These are phyloP conservation scores for Platygyra sinensis DNA, from an alignment of 64 coral and sea anemone species.

Conservation along the genomic window DNA sequence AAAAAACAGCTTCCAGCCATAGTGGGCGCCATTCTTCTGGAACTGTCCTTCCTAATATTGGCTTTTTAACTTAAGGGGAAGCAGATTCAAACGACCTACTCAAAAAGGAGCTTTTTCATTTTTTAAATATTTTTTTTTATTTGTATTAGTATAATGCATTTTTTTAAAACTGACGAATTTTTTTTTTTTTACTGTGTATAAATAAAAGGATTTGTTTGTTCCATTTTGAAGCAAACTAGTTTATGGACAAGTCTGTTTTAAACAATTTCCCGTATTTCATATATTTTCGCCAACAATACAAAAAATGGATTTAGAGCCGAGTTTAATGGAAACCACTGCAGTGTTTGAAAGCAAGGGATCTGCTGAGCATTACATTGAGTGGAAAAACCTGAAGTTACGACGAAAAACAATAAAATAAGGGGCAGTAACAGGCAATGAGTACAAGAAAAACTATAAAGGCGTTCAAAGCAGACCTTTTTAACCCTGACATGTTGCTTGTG, in stretches of 20 bases:
- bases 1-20: too few species aligned
- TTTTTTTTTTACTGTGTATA: too few species aligned
- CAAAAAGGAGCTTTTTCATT: too few species aligned
- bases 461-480: neutral
- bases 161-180: too few species aligned
- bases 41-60: too few species aligned
- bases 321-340: neutral
- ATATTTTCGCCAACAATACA: constrained; percentile 10
- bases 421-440: neutral
- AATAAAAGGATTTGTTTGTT: too few species aligned
- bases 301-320: constrained; percentile 20
- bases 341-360: neutral
- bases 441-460: neutral
- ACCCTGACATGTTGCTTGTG: neutral
- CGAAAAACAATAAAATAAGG: constrained; percentile 10
- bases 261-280: neutral
- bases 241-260: neutral
- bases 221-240: neutral
- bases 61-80: too few species aligned
- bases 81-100: too few species aligned
- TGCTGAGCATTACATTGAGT: neutral
- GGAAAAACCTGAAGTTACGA: neutral
- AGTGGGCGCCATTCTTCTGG: too few species aligned
- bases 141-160: too few species aligned
- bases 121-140: too few species aligned